These are phyloP conservation scores for Cichladusa arquata DNA, from an alignment of 2,113 vertebrate genomes.

Conservation along the genomic window DNA sequence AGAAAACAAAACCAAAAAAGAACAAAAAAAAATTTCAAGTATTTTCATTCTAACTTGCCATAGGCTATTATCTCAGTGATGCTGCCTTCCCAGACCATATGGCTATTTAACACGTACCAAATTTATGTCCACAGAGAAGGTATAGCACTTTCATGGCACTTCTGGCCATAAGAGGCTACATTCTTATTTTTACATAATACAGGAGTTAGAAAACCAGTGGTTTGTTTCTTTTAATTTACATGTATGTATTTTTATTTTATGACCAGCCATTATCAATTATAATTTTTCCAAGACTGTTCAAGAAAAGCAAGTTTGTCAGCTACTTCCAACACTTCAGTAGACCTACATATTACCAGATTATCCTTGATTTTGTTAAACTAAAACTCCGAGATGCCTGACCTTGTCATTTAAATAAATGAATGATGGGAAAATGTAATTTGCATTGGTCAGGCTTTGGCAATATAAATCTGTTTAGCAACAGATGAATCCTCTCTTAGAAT, in stretches of 20 bases:
- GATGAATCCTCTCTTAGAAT: neutral
- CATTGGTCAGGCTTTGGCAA: neutral
- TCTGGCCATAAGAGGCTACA: neutral
- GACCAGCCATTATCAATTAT: neutral
- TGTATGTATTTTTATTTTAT: conserved; percentile 27
- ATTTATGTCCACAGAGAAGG: neutral
- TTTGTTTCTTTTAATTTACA: neutral
- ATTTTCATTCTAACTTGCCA: neutral
- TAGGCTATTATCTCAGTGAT: neutral
- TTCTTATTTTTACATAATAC: neutral
- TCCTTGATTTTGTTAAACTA: neutral
- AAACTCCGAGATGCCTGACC: neutral
- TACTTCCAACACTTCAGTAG: neutral
- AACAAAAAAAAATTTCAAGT: neutral
- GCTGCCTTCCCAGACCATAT: neutral
- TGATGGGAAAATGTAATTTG: neutral
- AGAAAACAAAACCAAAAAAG: neutral
- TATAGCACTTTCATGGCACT: neutral
- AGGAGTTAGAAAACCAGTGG: neutral
- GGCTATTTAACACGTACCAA: neutral
- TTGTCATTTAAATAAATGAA: neutral
- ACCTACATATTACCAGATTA: neutral
- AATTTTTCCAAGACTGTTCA: neutral
- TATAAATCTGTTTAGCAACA: neutral
- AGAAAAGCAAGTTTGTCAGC: neutral